phyloP scores from a whole-genome alignment of 1,140 invertebrate species.

The Zaprionus ornatus region DNA sequence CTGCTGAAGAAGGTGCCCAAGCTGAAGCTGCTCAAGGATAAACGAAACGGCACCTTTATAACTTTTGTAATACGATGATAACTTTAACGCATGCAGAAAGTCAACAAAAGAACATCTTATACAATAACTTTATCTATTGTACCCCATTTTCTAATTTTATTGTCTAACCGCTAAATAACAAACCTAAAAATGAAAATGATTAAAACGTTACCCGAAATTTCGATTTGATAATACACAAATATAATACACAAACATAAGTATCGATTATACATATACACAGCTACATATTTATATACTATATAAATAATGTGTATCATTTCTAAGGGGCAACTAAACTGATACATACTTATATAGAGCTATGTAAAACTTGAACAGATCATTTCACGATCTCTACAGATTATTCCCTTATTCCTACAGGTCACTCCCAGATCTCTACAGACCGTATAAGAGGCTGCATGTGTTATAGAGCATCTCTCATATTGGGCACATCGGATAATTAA shows the following conservation, averaged over 20 bases:
- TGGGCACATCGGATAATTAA: constrained; percentile 63
- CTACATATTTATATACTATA: constrained; percentile 16
- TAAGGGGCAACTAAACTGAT: background rate
- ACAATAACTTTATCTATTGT: constrained; percentile 3
- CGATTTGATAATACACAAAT: constrained; percentile 18
- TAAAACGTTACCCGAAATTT: constrained; percentile 16
- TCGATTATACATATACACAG: constrained; percentile 10
- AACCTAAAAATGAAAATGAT: background rate
- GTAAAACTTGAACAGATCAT: constrained; percentile 24
- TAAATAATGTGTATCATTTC: background rate
- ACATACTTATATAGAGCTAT: constrained; percentile 50
- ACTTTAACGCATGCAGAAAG: background rate
- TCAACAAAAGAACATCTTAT: constrained; percentile 19
- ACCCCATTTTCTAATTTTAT: constrained; percentile 7
- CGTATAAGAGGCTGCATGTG: background rate
- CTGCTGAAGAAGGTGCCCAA: constrained; percentile 85
- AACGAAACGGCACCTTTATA: constrained; percentile 50
- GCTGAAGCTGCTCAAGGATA: constrained; percentile 85
- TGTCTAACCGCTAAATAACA: constrained; percentile 9
- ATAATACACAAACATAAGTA: background rate
- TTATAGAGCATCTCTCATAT: constrained; percentile 21
- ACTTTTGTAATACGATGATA: constrained; percentile 27
- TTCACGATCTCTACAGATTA: constrained; percentile 58
- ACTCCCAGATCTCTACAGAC: constrained; percentile 49
- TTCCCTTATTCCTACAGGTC: too few relatives aligned